Percentiles rank a stretch among this genome's conserved stretches.
Conservation (phyloP, 2,888 invertebrate genomes). For the Gibbula magus region DNA sequence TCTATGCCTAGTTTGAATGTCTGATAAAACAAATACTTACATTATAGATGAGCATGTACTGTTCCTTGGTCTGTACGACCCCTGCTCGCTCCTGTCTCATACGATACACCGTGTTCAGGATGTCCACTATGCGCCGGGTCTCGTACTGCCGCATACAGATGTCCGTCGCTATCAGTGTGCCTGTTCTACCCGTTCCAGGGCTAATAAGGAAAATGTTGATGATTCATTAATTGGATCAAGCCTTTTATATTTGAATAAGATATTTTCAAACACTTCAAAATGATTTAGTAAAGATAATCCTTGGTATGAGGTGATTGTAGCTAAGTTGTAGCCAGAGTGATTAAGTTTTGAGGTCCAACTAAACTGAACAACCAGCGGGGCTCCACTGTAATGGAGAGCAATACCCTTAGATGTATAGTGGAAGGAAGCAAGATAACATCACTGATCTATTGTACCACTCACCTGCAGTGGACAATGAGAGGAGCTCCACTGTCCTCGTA, state of each 20-base stretch:
- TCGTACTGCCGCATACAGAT: slow-evolving; percentile 90
- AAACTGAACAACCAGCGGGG: too few species aligned
- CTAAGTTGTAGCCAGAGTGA: too few species aligned
- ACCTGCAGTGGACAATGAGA: slow-evolving; percentile 75
- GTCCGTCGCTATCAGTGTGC: slow-evolving; percentile 90
- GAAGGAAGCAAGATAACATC: too few species aligned
- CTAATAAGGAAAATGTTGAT: slow-evolving; percentile 73
- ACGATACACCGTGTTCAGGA: slow-evolving; percentile 89
- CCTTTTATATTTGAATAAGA: too few species aligned
- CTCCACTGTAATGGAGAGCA: neutral
- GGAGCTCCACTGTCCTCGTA: slow-evolving; percentile 72
- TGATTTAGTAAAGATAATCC: too few species aligned
- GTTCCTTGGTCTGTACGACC: slow-evolving; percentile 91
- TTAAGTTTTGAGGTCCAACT: too few species aligned
- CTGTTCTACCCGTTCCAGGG: slow-evolving; percentile 91
- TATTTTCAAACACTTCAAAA: too few species aligned
- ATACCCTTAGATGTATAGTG: neutral
- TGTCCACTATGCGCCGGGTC: slow-evolving; percentile 86
- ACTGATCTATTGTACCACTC: neutral
- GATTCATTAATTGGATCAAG: too few species aligned
- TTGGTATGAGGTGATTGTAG: too few species aligned
- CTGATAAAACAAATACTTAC: too few species aligned
- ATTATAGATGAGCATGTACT: slow-evolving; percentile 94
- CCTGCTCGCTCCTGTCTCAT: slow-evolving; percentile 91
- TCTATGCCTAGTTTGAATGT: too few species aligned